Evolutionary conservation across 1,140 invertebrate genomes (phyloP).

Genomic region (Zaprionus ghesquierei): DNA sequence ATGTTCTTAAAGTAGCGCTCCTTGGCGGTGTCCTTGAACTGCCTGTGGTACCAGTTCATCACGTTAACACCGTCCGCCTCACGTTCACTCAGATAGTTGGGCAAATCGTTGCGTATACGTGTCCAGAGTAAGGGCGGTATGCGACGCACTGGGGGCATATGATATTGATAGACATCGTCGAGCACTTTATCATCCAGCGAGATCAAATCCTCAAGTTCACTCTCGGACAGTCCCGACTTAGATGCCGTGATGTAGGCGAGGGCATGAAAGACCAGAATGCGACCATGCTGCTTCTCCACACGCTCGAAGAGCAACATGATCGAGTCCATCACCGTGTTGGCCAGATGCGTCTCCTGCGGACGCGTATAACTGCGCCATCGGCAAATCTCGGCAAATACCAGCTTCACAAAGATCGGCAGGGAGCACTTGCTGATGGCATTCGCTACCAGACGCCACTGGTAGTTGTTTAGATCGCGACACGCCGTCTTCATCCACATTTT

Average conservation of each 20-base stretch:
- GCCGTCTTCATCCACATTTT: conserved; percentile 97
- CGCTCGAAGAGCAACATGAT: conserved; percentile 98
- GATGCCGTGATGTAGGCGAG: conserved; percentile 97
- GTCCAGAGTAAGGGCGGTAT: conserved; percentile 98
- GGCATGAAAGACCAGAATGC: conserved; percentile 95
- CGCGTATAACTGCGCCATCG: conserved; percentile 98
- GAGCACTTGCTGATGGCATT: conserved; percentile 97
- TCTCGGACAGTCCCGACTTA: conserved; percentile 95
- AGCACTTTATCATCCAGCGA: conserved; percentile 96
- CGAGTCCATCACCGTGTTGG: conserved; percentile 97
- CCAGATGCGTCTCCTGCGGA: conserved; percentile 94
- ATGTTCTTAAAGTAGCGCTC: conserved; percentile 98
- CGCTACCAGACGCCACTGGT: conserved; percentile 97
- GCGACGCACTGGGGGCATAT: conserved; percentile 96
- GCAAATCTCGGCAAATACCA: conserved; percentile 98
- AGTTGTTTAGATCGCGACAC: conserved; percentile 93
- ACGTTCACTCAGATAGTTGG: conserved; percentile 97
- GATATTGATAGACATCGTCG: conserved; percentile 99
- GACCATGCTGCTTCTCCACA: conserved; percentile 97
- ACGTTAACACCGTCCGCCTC: conserved; percentile 98
- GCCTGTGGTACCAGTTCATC: conserved; percentile 98
- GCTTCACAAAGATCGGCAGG: conserved; percentile 97
- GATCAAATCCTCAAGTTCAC: conserved; percentile 96
- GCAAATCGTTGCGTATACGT: conserved; percentile 95
- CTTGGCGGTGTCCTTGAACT: conserved; percentile 96